Percentiles rank a stretch among this genome's conserved stretches.
These are phyloP conservation scores for Mustela lutreola DNA, from an alignment of 2,113 vertebrate species.

Conservation along the genomic window DNA sequence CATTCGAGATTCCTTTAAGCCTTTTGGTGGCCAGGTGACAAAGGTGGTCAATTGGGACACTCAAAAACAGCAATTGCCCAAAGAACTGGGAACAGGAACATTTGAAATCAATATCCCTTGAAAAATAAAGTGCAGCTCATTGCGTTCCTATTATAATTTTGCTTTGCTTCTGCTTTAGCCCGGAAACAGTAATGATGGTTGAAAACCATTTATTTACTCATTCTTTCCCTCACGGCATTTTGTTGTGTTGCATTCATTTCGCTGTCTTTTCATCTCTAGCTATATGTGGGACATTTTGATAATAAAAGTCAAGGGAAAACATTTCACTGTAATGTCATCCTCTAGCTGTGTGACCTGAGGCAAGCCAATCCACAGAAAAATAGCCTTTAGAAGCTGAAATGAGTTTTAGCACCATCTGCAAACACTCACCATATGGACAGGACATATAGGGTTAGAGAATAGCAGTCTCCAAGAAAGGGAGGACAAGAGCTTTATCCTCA, in stretches of 20 bases:
- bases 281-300: conserved; percentile 22
- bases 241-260: conserved; percentile 10
- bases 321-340: conserved; percentile 16
- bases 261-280: conserved; percentile 11
- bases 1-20: not conserved
- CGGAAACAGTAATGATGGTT: conserved; percentile 53
- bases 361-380: conserved; percentile 27
- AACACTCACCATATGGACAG: not conserved
- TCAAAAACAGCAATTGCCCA: conserved; percentile 68
- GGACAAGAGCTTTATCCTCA: not conserved
- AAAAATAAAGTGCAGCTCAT: conserved; percentile 46
- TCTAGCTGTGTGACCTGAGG: not conserved
- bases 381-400: not conserved
- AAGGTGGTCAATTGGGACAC: conserved; percentile 14
- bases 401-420: not conserved
- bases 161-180: conserved; percentile 31
- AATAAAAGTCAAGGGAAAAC: conserved; percentile 43
- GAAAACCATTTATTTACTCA: conserved; percentile 59
- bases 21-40: not conserved
- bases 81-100: conserved; percentile 63
- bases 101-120: conserved; percentile 74
- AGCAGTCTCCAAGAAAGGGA: not conserved
- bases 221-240: not conserved
- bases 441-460: not conserved
- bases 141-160: conserved; percentile 64